Evolutionary conservation across 2,888 invertebrate species (phyloP).

Genomic region (Cyrtodaria siliqua): DNA sequence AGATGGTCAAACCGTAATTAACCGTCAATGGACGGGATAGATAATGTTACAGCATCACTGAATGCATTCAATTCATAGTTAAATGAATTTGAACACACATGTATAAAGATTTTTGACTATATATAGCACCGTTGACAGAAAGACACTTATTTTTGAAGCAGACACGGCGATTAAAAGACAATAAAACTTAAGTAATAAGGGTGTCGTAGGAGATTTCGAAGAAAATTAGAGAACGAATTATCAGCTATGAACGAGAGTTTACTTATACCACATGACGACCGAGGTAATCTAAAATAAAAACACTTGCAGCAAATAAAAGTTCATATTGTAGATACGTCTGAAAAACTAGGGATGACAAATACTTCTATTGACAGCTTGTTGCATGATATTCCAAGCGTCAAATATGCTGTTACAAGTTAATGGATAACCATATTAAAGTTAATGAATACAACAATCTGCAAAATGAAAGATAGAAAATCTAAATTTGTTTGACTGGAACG

Average conservation of each 20-base stretch:
- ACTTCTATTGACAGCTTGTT: constrained; percentile 8
- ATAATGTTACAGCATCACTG: no score
- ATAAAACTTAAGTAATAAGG: no score
- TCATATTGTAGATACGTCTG: background rate
- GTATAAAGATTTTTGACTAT: no score
- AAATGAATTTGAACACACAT: no score
- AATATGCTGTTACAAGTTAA: constrained; percentile 5
- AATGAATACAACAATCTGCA: constrained; percentile 42
- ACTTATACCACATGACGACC: no score
- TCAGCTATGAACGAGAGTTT: no score
- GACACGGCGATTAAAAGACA: no score
- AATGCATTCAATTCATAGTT: no score
- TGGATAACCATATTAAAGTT: background rate
- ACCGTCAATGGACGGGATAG: no score
- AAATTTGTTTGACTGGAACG: constrained; percentile 19
- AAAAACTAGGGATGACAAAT: background rate
- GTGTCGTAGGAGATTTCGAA: background rate
- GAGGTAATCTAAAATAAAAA: background rate
- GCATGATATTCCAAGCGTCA: constrained; percentile 29
- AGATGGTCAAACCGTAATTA: no score
- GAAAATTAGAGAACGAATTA: background rate
- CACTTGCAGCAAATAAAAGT: background rate
- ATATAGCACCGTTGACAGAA: no score
- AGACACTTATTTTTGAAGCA: no score
- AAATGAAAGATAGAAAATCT: constrained; percentile 35